phyloP scores from a whole-genome alignment of 1,140 invertebrate species.

The Solen grandis region DNA sequence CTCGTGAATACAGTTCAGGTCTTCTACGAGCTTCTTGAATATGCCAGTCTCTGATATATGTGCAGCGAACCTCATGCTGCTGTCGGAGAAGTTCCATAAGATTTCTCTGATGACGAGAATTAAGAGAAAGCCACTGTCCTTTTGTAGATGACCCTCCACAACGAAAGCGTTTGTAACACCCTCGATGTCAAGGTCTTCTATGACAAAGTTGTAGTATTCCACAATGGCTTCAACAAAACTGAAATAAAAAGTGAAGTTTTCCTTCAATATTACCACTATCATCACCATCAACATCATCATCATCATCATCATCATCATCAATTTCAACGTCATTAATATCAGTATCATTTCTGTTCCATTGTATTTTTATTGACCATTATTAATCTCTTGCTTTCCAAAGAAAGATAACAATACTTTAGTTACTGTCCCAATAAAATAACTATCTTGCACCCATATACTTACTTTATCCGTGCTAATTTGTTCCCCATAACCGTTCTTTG shows the following conservation, averaged over 20 bases:
- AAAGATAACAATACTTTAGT: not conserved
- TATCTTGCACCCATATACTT: not conserved
- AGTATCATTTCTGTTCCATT: not conserved
- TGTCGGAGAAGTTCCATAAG: slow-evolving; percentile 43
- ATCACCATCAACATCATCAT: not conserved
- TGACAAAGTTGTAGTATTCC: slow-evolving; percentile 27
- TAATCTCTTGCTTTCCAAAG: not conserved
- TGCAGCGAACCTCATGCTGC: slow-evolving; percentile 23
- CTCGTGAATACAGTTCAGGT: slow-evolving; percentile 29
- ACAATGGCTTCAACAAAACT: slow-evolving; percentile 27
- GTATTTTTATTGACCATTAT: not conserved
- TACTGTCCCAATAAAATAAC: not conserved
- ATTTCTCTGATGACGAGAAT: slow-evolving; percentile 41
- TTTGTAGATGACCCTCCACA: slow-evolving; percentile 5
- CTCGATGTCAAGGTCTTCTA: slow-evolving; percentile 36
- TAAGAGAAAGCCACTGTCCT: not conserved
- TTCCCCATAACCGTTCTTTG: slow-evolving; percentile 37
- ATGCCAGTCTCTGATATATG: slow-evolving; percentile 13
- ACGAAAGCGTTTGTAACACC: slow-evolving; percentile 22
- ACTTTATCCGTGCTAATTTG: slow-evolving; percentile 39
- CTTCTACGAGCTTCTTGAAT: slow-evolving; percentile 24
- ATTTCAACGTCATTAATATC: not conserved
- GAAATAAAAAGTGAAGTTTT: not conserved
- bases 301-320: not conserved
- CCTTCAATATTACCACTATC: not conserved